Conservation (phyloP, 2,113 vertebrate species). For the Pterocles orientalis region DNA sequence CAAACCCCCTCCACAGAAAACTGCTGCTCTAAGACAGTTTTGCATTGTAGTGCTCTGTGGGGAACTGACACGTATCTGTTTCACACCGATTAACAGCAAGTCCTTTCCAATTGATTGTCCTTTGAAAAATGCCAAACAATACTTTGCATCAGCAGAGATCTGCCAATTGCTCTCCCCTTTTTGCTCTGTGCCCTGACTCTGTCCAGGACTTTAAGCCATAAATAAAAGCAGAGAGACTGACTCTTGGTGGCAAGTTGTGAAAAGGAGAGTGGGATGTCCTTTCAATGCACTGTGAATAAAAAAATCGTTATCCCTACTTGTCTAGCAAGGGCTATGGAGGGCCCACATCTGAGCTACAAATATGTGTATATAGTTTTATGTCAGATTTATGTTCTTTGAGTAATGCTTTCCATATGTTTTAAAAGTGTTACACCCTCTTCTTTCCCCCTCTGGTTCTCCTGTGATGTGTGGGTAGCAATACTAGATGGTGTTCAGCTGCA, state of each 20-base stretch:
- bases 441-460: neutral
- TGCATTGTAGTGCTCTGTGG: neutral
- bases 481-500: neutral
- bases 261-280: neutral
- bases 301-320: neutral
- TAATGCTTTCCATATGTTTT: slow-evolving; percentile 35
- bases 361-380: neutral
- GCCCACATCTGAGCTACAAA: neutral
- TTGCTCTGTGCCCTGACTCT: neutral
- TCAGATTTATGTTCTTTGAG: slow-evolving; percentile 9
- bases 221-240: neutral
- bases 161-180: neutral
- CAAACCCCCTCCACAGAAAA: neutral
- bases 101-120: neutral
- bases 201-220: neutral
- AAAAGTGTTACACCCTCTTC: neutral
- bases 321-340: neutral
- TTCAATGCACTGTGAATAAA: neutral
- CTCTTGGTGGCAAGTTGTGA: neutral
- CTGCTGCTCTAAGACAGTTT: neutral
- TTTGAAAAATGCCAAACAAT: neutral
- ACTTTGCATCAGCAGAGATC: neutral
- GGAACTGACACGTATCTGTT: neutral
- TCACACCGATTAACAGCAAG: neutral
- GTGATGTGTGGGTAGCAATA: neutral